Evolutionary conservation across 2,797 vertebrate species (phyloP).

Genomic region (Jordanella pulchra): DNA sequence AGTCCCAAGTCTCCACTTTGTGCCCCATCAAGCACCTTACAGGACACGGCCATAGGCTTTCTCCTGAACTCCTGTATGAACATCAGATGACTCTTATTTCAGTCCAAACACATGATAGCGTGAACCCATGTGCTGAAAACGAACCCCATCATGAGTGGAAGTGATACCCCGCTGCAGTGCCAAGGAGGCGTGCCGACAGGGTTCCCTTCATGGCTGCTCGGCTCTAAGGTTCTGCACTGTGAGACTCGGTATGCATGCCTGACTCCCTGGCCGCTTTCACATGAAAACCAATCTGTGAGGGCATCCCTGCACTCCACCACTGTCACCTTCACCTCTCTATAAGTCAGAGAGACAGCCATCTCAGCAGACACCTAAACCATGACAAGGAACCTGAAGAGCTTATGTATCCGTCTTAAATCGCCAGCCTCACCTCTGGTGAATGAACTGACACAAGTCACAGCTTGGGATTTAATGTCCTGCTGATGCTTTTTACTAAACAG

Average conservation of each 20-base stretch:
- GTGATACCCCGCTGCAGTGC: slow-evolving; percentile 38
- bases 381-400: slow-evolving; percentile 12
- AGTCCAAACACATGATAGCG: slow-evolving; percentile 25
- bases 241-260: slow-evolving; percentile 21
- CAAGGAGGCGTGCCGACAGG: slow-evolving; percentile 31
- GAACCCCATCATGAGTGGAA: slow-evolving; percentile 43
- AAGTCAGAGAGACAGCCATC: slow-evolving; percentile 42
- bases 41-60: background rate
- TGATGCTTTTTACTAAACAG: slow-evolving; percentile 30
- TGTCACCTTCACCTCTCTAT: slow-evolving; percentile 5
- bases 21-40: too few species aligned
- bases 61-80: background rate
- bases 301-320: background rate
- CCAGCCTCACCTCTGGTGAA: slow-evolving; percentile 36
- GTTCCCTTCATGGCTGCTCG: slow-evolving; percentile 16
- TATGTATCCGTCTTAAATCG: slow-evolving; percentile 17
- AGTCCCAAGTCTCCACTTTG: too few species aligned
- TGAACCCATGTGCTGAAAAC: slow-evolving; percentile 33
- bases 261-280: slow-evolving; percentile 28
- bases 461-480: slow-evolving; percentile 50
- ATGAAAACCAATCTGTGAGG: slow-evolving; percentile 53
- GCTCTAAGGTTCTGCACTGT: slow-evolving; percentile 21
- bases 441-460: slow-evolving; percentile 32
- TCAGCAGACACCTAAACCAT: slow-evolving; percentile 25
- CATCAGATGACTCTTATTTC: slow-evolving; percentile 8